phyloP scores from a whole-genome alignment of 2,113 vertebrate genomes.

The Neomonachus schauinslandi region DNA sequence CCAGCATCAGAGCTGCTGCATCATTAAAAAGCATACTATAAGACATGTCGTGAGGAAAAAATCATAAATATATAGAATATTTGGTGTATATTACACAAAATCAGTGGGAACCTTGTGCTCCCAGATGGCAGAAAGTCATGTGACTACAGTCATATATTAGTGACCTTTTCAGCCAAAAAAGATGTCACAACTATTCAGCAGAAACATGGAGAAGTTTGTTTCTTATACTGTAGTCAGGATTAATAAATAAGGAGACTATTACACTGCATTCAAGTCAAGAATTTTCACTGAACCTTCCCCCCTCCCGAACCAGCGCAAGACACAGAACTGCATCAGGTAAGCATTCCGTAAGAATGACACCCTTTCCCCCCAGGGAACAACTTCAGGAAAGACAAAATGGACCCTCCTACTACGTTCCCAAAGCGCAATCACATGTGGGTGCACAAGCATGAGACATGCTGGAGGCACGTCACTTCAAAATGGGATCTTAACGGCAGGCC shows the following conservation, averaged over 20 bases:
- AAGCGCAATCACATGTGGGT: not conserved
- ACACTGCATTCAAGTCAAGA: not conserved
- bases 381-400: not conserved
- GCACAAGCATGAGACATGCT: not conserved
- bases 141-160: not conserved
- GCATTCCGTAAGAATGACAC: not conserved
- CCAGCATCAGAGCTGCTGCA: not conserved
- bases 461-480: not conserved
- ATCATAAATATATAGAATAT: not conserved
- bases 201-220: not conserved
- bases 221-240: not conserved
- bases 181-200: not conserved
- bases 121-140: not conserved
- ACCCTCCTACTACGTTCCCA: not conserved
- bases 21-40: not conserved
- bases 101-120: not conserved
- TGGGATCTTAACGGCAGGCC: not conserved
- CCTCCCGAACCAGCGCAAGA: not conserved
- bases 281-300: not conserved
- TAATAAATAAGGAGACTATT: not conserved
- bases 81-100: not conserved
- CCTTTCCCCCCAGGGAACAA: not conserved
- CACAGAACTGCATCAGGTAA: too few relatives aligned
- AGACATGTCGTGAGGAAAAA: not conserved
- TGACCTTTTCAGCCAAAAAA: not conserved